These are phyloP conservation scores for Limnephilus lunatus DNA, from an alignment of 2,888 invertebrate genomes.

Conservation along the genomic window DNA sequence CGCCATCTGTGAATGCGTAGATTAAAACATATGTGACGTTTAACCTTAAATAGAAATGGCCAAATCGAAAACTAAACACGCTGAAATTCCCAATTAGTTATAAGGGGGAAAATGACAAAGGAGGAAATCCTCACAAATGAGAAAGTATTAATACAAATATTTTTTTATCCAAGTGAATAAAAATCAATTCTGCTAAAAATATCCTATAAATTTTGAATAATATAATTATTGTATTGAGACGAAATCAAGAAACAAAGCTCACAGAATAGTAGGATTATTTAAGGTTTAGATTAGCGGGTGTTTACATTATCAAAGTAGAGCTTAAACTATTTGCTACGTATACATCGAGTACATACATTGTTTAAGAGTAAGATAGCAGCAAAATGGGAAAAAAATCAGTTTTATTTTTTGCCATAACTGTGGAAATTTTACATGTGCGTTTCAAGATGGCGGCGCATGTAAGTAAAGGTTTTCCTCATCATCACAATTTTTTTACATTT, in stretches of 20 bases:
- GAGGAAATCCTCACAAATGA: no score
- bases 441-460: background rate
- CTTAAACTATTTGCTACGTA: background rate
- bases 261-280: background rate
- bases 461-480: background rate
- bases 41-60: no score
- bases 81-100: no score
- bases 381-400: background rate
- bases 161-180: no score
- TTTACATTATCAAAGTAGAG: background rate
- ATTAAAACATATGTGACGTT: no score
- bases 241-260: background rate
- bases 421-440: background rate
- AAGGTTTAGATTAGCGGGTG: background rate
- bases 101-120: no score
- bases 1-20: no score
- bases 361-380: background rate
- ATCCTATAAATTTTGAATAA: no score
- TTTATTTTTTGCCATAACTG: no score
- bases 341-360: background rate
- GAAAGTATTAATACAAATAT: no score
- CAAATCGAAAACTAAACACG: no score
- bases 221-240: background rate
- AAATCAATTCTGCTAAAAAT: no score
- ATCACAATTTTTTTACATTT: background rate